Percentiles rank a stretch among this genome's conserved stretches.
Evolutionary conservation across 2,113 vertebrate genomes (phyloP).

Genomic region (Chiloscyllium plagiosum): DNA sequence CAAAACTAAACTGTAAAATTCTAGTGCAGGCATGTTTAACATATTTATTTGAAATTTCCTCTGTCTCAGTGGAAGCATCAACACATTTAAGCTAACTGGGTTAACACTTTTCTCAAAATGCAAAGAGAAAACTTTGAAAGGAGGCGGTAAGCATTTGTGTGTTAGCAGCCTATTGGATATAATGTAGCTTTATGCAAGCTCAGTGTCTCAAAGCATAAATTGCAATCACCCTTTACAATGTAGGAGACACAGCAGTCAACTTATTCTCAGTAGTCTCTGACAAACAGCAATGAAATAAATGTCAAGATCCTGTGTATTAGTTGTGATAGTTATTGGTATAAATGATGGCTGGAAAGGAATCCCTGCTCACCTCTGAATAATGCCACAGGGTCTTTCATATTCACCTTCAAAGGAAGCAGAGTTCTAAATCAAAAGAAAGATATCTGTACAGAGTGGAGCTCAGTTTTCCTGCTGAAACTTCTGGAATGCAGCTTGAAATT

Average conservation of each 20-base stretch:
- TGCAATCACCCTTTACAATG: not conserved
- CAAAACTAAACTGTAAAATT: not conserved
- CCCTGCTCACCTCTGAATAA: not conserved
- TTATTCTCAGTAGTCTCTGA: not conserved
- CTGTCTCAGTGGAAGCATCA: not conserved
- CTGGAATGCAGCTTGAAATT: not conserved
- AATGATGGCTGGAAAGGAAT: too few species aligned
- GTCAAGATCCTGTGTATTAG: not conserved
- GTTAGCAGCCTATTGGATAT: not conserved
- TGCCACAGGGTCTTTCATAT: not conserved
- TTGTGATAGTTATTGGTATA: not conserved
- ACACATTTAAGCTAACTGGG: not conserved
- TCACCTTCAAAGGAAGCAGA: not conserved
- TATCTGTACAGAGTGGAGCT: not conserved
- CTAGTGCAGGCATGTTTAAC: not conserved
- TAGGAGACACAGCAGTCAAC: not conserved
- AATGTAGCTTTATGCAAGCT: not conserved
- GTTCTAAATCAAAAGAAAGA: not conserved
- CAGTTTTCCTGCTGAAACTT: not conserved
- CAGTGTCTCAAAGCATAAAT: not conserved
- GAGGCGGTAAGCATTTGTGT: not conserved
- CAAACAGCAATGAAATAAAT: not conserved
- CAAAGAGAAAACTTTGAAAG: not conserved
- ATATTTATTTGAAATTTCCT: not conserved
- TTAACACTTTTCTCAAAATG: not conserved